phyloP scores from a whole-genome alignment of 2,888 invertebrate species.

The Myopa tessellatipennis region DNA sequence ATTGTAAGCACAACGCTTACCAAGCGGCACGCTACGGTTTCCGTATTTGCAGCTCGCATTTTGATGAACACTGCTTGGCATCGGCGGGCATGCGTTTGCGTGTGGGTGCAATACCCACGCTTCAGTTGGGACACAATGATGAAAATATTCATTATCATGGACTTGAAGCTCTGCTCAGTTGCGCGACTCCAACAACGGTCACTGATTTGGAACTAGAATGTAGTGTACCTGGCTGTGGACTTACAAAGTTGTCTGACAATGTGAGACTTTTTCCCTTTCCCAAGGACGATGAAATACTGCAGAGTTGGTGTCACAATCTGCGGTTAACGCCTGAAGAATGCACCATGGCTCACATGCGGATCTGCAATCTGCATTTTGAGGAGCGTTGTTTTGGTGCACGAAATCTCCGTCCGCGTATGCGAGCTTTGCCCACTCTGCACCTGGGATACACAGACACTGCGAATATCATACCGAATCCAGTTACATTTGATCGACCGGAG shows the following conservation, averaged over 20 bases:
- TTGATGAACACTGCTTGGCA: constrained; percentile 50
- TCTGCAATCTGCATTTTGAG: constrained; percentile 60
- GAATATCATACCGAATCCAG: constrained; percentile 52
- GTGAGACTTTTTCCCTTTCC: constrained; percentile 48
- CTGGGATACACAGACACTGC: constrained; percentile 51
- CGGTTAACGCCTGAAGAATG: constrained; percentile 38
- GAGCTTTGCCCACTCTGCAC: constrained; percentile 56
- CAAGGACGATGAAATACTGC: constrained; percentile 34
- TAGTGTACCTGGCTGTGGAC: constrained; percentile 42
- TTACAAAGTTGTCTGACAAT: constrained; percentile 40
- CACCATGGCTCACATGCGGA: constrained; percentile 27
- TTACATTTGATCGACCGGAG: constrained; percentile 39
- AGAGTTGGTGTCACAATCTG: constrained; percentile 57
- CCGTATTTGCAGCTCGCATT: constrained; percentile 55
- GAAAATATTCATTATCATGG: constrained; percentile 17
- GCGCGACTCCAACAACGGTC: constrained; percentile 1
- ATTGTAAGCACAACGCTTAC: constrained; percentile 56
- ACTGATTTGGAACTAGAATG: constrained; percentile 38
- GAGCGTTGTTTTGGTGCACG: constrained; percentile 51
- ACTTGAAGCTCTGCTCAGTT: background rate
- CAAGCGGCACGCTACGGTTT: constrained; percentile 56
- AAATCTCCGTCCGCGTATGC: constrained; percentile 43
- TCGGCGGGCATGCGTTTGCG: constrained; percentile 45
- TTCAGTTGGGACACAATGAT: constrained; percentile 46
- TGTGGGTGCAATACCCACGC: constrained; percentile 53